A percentile compares a stretch with the other conserved stretches of the same genome.
phyloP scores from a whole-genome alignment of 2,888 invertebrate genomes.

The Cerastis rubricosa region DNA sequence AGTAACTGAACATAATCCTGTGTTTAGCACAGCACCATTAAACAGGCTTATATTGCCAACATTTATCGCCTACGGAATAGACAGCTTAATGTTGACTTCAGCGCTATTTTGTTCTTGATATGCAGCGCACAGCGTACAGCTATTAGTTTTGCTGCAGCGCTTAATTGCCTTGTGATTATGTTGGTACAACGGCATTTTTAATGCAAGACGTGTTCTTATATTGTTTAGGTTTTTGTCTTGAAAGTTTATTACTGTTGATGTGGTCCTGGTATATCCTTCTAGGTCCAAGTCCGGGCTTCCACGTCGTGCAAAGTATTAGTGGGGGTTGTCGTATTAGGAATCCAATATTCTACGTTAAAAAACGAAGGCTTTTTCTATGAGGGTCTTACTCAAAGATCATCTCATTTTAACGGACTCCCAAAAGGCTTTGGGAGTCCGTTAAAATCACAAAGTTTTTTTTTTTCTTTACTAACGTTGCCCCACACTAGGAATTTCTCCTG shows the following conservation, averaged over 20 bases:
- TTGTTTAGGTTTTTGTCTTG: not conserved
- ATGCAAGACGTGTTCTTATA: slow-evolving; percentile 21
- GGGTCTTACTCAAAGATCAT: too few species aligned
- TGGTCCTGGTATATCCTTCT: too few species aligned
- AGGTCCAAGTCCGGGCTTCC: too few species aligned
- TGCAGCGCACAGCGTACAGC: slow-evolving; percentile 26
- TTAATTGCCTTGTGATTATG: slow-evolving; percentile 47
- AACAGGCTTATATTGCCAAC: slow-evolving; percentile 6
- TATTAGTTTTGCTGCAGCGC: slow-evolving; percentile 47
- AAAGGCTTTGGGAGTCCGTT: too few species aligned
- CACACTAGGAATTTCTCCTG: too few species aligned
- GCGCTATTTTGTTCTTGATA: slow-evolving; percentile 38
- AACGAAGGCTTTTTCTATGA: not conserved
- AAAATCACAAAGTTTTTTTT: not conserved
- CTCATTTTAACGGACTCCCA: not conserved
- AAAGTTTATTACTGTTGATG: not conserved
- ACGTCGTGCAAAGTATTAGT: not conserved
- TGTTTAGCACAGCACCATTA: slow-evolving; percentile 1
- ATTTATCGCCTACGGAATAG: slow-evolving; percentile 20
- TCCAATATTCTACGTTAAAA: not conserved
- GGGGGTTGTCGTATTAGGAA: not conserved
- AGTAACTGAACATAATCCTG: not conserved
- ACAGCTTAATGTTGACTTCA: slow-evolving; percentile 32
- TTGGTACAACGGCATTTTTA: slow-evolving; percentile 21
- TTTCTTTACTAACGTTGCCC: too few species aligned